These are phyloP conservation scores for Biston betularia DNA, from an alignment of 2,888 invertebrate species.

Conservation along the genomic window DNA sequence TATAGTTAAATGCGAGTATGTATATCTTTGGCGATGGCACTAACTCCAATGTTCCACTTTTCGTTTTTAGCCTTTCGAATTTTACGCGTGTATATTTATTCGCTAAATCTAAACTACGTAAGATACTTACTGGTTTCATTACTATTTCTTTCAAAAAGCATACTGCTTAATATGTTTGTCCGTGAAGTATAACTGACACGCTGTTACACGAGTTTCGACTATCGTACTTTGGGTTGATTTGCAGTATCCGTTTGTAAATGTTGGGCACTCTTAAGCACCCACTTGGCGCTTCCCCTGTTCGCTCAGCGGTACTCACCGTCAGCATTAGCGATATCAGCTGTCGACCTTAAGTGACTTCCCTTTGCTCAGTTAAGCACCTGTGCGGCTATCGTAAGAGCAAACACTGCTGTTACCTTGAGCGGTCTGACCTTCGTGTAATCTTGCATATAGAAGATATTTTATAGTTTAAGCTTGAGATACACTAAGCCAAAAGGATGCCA, in stretches of 20 bases:
- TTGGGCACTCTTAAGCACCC: slow-evolving; percentile 32
- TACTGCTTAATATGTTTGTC: no score
- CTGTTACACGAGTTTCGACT: not conserved
- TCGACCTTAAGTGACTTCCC: slow-evolving; percentile 41
- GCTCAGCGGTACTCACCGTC: slow-evolving; percentile 41
- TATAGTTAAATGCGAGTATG: no score
- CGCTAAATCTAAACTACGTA: no score
- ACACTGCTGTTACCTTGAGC: slow-evolving; percentile 1
- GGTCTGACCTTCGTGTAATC: not conserved
- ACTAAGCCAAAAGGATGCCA: no score
- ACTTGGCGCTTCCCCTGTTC: slow-evolving; percentile 37
- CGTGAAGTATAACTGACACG: no score
- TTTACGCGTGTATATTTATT: no score
- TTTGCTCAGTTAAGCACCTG: slow-evolving; percentile 41
- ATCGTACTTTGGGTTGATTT: slow-evolving; percentile 3
- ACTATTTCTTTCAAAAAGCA: no score
- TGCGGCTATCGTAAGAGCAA: slow-evolving; percentile 22
- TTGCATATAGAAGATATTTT: not conserved
- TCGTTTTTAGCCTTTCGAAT: no score
- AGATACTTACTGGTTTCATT: no score
- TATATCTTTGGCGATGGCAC: no score
- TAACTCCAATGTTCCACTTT: no score
- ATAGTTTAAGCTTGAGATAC: no score
- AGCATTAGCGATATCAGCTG: slow-evolving; percentile 46
- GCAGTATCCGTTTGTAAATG: slow-evolving; percentile 24